A percentile compares a stretch with the other conserved stretches of the same genome.
These are phyloP conservation scores for Taphrorychus bicolor DNA, from an alignment of 2,888 invertebrate species.

Conservation along the genomic window DNA sequence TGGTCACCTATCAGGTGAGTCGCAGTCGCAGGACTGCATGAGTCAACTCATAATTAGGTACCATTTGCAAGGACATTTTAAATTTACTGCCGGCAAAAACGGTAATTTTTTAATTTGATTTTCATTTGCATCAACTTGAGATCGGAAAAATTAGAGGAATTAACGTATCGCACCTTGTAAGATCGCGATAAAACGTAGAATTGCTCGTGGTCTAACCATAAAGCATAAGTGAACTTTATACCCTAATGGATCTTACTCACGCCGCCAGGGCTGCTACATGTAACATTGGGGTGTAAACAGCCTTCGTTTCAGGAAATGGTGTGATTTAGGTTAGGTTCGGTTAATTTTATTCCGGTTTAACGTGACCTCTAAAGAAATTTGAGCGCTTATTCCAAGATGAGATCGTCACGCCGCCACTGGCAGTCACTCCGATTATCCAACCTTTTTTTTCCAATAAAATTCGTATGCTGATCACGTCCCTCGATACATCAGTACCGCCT, in stretches of 20 bases:
- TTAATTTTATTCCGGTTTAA: not conserved
- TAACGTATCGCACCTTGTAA: not conserved
- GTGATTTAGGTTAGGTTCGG: not conserved
- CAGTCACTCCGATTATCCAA: not conserved
- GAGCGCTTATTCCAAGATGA: too few relatives aligned
- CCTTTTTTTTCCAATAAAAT: not conserved
- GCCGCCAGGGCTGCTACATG: not conserved
- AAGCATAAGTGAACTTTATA: not conserved
- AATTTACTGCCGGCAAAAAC: too few relatives aligned
- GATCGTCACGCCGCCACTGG: not conserved
- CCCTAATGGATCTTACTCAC: not conserved
- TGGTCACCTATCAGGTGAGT: too few relatives aligned
- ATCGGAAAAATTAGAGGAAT: not conserved
- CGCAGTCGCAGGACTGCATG: too few relatives aligned
- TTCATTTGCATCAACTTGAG: not conserved
- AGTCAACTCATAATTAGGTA: too few relatives aligned
- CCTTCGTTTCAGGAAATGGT: not conserved
- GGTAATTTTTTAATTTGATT: not conserved
- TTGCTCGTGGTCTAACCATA: not conserved
- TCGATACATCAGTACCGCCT: conserved; percentile 23
- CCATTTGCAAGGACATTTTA: too few relatives aligned
- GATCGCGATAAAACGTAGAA: not conserved
- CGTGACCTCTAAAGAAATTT: not conserved
- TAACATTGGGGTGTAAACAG: not conserved
- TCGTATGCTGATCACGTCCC: conserved; percentile 20